phyloP scores from a whole-genome alignment of 2,888 invertebrate genomes.

The Nomada lathburiana region DNA sequence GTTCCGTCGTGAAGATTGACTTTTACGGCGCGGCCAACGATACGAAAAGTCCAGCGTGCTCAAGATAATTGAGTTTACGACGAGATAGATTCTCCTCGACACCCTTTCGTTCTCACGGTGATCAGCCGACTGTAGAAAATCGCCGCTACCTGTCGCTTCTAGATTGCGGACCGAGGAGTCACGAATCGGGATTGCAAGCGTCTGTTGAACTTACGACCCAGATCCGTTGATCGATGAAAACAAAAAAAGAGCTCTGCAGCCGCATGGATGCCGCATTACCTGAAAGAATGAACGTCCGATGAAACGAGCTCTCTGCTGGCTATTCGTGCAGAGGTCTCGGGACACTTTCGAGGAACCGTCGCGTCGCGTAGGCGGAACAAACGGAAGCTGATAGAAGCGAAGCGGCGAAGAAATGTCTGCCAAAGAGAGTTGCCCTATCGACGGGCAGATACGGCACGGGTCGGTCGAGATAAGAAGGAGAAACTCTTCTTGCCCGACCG shows the following conservation, averaged over 20 bases:
- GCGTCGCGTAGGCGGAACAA: background rate
- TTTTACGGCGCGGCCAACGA: background rate
- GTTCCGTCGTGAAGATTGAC: background rate
- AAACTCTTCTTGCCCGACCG: slow-evolving; percentile 26
- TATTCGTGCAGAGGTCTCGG: background rate
- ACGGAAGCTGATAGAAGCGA: slow-evolving; percentile 18
- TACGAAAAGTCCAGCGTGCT: background rate
- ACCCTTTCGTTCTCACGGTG: background rate
- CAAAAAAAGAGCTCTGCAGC: slow-evolving; percentile 20
- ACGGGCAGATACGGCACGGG: background rate
- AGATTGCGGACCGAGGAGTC: slow-evolving; percentile 21
- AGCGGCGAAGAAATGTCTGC: slow-evolving; percentile 16
- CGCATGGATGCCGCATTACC: slow-evolving; percentile 21
- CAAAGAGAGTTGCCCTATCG: slow-evolving; percentile 39
- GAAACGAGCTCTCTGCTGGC: slow-evolving; percentile 27
- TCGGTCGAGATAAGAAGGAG: slow-evolving; percentile 48
- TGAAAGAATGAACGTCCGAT: background rate
- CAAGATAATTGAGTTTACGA: background rate
- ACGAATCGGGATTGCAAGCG: slow-evolving; percentile 34
- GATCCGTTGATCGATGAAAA: slow-evolving; percentile 32
- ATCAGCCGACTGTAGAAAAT: background rate
- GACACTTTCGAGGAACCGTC: background rate
- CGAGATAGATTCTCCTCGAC: background rate
- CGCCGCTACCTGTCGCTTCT: background rate
- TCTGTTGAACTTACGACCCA: slow-evolving; percentile 72